These are phyloP conservation scores for Drosophila barbarae DNA, from an alignment of 2,888 invertebrate genomes.

Conservation along the genomic window DNA sequence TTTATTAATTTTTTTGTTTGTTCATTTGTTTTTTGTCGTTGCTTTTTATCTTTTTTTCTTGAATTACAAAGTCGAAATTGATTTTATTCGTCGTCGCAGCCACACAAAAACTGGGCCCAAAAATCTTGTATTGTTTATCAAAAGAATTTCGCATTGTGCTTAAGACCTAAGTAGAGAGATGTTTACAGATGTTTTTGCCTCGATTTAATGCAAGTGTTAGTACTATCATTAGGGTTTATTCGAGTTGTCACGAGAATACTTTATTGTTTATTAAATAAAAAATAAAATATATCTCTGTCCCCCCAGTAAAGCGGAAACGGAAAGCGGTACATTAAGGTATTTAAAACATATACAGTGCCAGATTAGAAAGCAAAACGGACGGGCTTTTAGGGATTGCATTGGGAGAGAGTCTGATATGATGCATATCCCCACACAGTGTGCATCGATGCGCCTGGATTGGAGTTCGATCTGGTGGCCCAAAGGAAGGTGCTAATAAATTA, in stretches of 20 bases:
- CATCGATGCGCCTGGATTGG: conserved; percentile 7
- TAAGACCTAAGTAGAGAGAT: conserved; percentile 47
- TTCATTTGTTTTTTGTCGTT: conserved; percentile 45
- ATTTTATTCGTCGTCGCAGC: conserved; percentile 59
- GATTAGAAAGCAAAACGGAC: conserved; percentile 42
- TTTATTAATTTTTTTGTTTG: conserved; percentile 46
- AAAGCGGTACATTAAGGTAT: conserved; percentile 30
- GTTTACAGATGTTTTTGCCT: conserved; percentile 23
- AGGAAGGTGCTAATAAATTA: conserved; percentile 38
- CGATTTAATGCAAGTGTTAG: conserved; percentile 16
- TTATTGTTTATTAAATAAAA: conserved; percentile 76
- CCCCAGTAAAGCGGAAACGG: conserved; percentile 39
- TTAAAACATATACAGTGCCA: conserved; percentile 41
- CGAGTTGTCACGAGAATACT: conserved; percentile 62
- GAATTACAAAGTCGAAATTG: conserved; percentile 63
- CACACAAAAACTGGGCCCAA: conserved; percentile 52
- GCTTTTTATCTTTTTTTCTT: conserved; percentile 27
- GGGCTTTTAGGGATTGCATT: conserved; percentile 9
- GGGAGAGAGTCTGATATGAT: not conserved
- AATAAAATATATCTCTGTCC: conserved; percentile 69
- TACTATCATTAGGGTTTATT: conserved; percentile 3
- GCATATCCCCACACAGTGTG: not conserved
- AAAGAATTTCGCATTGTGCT: conserved; percentile 54
- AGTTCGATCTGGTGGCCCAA: conserved; percentile 17
- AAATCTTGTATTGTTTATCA: conserved; percentile 38